phyloP scores from a whole-genome alignment of 2,888 invertebrate species.

The Hipparchia sbordonii region DNA sequence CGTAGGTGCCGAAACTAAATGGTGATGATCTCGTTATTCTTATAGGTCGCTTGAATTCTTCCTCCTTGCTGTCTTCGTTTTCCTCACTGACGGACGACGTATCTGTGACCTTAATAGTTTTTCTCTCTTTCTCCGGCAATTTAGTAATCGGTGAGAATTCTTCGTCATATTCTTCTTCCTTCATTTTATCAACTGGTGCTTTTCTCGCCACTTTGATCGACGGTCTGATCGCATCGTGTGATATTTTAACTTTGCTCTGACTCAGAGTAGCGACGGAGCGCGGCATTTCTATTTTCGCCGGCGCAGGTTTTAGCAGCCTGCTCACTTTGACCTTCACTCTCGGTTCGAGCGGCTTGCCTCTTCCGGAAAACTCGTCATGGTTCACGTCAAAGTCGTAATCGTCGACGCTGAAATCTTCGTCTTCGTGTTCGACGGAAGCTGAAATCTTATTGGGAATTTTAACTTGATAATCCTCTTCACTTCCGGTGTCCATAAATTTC shows the following conservation, averaged over 20 bases:
- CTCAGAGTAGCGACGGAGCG: conserved; percentile 35
- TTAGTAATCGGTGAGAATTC: conserved; percentile 51
- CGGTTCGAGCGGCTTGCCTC: conserved; percentile 65
- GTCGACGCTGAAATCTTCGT: conserved; percentile 69
- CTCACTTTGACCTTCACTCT: conserved; percentile 48
- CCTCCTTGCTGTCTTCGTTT: conserved; percentile 53
- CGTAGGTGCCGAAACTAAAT: conserved; percentile 47
- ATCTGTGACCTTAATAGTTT: conserved; percentile 41
- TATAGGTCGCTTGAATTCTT: conserved; percentile 41
- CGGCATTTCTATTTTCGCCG: conserved; percentile 27
- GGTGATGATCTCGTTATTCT: conserved; percentile 49
- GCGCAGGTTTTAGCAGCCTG: conserved; percentile 13
- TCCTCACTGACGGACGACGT: conserved; percentile 52
- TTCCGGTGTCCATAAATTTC: conserved; percentile 61
- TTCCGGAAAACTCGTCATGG: conserved; percentile 66
- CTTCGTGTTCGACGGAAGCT: conserved; percentile 67
- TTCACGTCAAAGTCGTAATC: conserved; percentile 74
- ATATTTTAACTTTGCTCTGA: conserved; percentile 30
- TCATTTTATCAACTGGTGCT: conserved; percentile 42
- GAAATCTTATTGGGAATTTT: conserved; percentile 48
- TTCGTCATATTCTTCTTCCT: conserved; percentile 56
- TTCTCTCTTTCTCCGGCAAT: conserved; percentile 33
- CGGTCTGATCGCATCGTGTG: conserved; percentile 41
- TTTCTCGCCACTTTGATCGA: conserved; percentile 47
- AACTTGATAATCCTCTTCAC: conserved; percentile 63